These are phyloP conservation scores for Trachelus iudaicus DNA, from an alignment of 2,888 invertebrate species.

Conservation along the genomic window DNA sequence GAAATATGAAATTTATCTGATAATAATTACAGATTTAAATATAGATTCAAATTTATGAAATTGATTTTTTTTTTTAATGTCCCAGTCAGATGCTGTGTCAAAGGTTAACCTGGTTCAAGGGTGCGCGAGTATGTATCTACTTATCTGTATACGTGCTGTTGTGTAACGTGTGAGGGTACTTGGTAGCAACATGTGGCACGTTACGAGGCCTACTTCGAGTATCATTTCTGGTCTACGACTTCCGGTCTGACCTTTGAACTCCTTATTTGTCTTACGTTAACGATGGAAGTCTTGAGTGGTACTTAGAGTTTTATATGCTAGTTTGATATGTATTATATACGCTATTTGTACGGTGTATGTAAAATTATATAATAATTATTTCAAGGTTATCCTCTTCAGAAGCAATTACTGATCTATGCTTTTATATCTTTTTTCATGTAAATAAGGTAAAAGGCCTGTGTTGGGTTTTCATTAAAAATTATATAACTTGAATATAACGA, in stretches of 20 bases:
- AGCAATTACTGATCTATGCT: neutral
- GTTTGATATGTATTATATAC: neutral
- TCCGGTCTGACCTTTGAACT: neutral
- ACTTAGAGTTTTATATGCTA: neutral
- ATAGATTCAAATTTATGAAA: neutral
- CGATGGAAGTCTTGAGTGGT: neutral
- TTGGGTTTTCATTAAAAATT: neutral
- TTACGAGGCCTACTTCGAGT: slow-evolving; percentile 36
- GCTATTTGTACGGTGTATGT: neutral
- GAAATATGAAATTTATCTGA: neutral
- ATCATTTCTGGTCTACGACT: neutral
- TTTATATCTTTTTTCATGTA: neutral
- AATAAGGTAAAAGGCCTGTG: neutral
- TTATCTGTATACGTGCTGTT: neutral
- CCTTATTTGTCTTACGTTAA: neutral
- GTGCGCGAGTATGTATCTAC: neutral
- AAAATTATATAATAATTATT: neutral
- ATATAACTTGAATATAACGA: neutral
- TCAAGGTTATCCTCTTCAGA: neutral
- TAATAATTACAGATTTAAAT: neutral
- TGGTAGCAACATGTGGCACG: slow-evolving; percentile 54
- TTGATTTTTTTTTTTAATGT: neutral
- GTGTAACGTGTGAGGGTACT: neutral
- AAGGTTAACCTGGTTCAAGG: neutral
- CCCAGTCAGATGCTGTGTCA: neutral